A percentile compares a stretch with the other conserved stretches of the same genome.
Conservation (phyloP, 2,797 vertebrate species). For the Falco novaeseelandiae region DNA sequence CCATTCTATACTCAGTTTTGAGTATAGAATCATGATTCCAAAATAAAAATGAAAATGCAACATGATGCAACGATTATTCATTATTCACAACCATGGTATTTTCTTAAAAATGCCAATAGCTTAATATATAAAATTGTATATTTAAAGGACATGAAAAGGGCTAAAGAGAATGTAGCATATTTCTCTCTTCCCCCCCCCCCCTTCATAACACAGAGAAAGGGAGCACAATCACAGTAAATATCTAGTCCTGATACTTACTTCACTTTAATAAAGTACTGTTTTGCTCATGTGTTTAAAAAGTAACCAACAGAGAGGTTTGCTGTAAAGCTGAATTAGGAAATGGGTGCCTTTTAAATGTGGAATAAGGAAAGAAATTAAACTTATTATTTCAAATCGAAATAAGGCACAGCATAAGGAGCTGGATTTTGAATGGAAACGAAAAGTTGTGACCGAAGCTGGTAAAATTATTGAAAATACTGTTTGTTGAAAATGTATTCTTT, state of each 20-base stretch:
- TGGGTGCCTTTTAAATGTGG: slow-evolving; percentile 5
- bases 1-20: neutral
- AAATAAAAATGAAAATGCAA: slow-evolving; percentile 58
- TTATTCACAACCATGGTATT: slow-evolving; percentile 23
- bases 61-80: slow-evolving; percentile 32
- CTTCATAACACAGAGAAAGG: slow-evolving; percentile 13
- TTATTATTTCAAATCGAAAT: slow-evolving; percentile 19
- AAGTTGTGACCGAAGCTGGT: neutral
- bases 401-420: neutral
- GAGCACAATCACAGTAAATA: neutral
- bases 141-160: slow-evolving; percentile 31
- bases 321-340: slow-evolving; percentile 11
- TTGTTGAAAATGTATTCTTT: neutral
- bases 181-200: neutral
- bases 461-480: slow-evolving; percentile 22
- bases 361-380: slow-evolving; percentile 32
- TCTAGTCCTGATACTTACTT: neutral
- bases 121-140: slow-evolving; percentile 33
- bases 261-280: slow-evolving; percentile 7
- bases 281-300: neutral
- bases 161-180: slow-evolving; percentile 9
- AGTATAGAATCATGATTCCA: slow-evolving; percentile 18
- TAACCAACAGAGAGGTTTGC: neutral
- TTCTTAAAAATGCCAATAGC: slow-evolving; percentile 43
- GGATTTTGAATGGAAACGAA: slow-evolving; percentile 30